Evolutionary conservation across 2,797 vertebrate genomes (phyloP).

Genomic region (Cynodonichthys magdalenae): DNA sequence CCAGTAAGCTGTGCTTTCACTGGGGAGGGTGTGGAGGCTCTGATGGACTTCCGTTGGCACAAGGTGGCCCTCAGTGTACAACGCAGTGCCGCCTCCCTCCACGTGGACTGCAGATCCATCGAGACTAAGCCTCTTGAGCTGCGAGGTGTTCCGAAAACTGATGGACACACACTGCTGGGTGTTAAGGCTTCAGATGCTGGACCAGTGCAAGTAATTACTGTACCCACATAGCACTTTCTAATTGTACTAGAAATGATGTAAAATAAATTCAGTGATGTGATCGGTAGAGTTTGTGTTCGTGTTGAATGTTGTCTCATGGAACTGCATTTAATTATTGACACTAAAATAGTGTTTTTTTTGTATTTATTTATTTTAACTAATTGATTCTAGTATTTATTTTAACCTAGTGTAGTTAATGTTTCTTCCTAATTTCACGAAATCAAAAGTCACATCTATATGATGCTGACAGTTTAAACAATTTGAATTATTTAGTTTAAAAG

Average conservation of each 20-base stretch:
- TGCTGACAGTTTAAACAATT: too few species aligned
- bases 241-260: too few species aligned
- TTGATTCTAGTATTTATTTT: background rate
- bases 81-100: conserved; percentile 78
- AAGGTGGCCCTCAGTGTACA: conserved; percentile 88
- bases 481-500: too few species aligned
- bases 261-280: background rate
- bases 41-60: conserved; percentile 92
- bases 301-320: background rate
- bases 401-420: background rate
- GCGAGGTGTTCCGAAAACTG: conserved; percentile 48
- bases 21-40: conserved; percentile 83
- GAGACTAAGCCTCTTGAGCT: conserved; percentile 86
- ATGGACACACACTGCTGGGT: conserved; percentile 87
- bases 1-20: conserved; percentile 80
- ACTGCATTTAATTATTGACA: background rate
- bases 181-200: conserved; percentile 82
- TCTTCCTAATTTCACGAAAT: too few species aligned
- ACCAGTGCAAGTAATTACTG: conserved; percentile 79
- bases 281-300: background rate
- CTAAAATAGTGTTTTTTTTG: background rate
- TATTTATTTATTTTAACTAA: background rate
- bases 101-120: conserved; percentile 89
- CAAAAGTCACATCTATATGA: too few species aligned
- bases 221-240: too few species aligned